Base-by-base conservation (phyloP, 2,113 vertebrate species). In the Oncorhynchus clarkii region DNA sequence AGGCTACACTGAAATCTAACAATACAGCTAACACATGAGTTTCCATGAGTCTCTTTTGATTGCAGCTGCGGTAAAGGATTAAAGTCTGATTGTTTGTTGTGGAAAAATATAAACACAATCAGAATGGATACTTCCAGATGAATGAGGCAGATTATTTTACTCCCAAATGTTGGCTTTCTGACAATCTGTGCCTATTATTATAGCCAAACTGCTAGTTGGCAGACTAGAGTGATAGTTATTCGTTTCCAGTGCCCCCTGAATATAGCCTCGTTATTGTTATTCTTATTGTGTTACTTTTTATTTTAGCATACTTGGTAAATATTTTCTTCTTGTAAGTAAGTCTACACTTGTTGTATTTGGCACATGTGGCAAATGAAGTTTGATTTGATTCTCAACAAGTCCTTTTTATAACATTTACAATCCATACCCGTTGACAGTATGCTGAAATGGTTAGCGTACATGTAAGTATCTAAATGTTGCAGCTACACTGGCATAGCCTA, bases 61-160 rank as follows among this genome's bases (percentile, higher is more conserved):
- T 34, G 68, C 68, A 22, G 29, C 67, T 54, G 66, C 22, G 22
- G 34, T 29, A 72, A 27, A 45, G 14, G 75, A 74, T 79, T 20
- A 20, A 45, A 45, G 8, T 22, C 59, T 24, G 59, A 62, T 62
- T 85, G 51, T 60, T 74, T 67, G 27, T 24, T 71, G 31, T 71
- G 64, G 22, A 60, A 34, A 54, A 76, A 34, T 26, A 54, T 48
- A 67, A 68, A 78, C 8, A 20, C 74, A 66, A 79, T 76, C 78
- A 80, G 49, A 76, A 73, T 76, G 73, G 67, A 34, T 59, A 14
- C 29, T 75, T 70, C 62, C 24, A 12, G 66, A 54, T 73, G 31
- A 80, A 78, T 80, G 60, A 78, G 51, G 62, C 69, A 75, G 72
- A 80, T 80, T 70, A 73, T 60, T 60, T 62, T 75, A 76, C 69